phyloP scores from a whole-genome alignment of 1,140 invertebrate genomes.

The Epicauta chinensis region DNA sequence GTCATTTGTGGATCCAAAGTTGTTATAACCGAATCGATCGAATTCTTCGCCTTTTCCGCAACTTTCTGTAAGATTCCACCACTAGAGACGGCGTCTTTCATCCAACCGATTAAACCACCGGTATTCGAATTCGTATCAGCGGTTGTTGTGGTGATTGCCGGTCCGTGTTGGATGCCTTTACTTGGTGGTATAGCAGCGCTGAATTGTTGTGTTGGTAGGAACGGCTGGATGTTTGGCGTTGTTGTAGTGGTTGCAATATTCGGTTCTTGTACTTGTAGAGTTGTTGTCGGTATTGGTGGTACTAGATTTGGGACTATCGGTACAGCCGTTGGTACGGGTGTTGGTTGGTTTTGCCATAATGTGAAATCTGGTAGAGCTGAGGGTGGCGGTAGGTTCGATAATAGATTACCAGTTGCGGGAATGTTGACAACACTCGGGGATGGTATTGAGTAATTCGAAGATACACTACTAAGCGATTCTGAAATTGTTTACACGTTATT shows the following conservation, averaged over 20 bases:
- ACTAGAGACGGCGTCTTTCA: slow-evolving; percentile 50
- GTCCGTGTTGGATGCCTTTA: slow-evolving; percentile 47
- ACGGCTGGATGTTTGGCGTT: not conserved
- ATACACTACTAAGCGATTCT: slow-evolving; percentile 33
- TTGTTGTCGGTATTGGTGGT: not conserved
- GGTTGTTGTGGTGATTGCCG: slow-evolving; percentile 41
- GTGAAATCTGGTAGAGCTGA: slow-evolving; percentile 51
- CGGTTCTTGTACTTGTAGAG: not conserved
- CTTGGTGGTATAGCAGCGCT: slow-evolving; percentile 53
- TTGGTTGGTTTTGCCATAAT: slow-evolving; percentile 26
- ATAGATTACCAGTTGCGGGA: slow-evolving; percentile 43
- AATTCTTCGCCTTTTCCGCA: slow-evolving; percentile 75
- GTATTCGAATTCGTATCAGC: slow-evolving; percentile 40
- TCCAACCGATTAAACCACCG: slow-evolving; percentile 50
- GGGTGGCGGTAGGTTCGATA: slow-evolving; percentile 53
- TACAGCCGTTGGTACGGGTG: slow-evolving; percentile 23
- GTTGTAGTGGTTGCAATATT: not conserved
- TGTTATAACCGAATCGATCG: slow-evolving; percentile 80
- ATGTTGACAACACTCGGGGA: slow-evolving; percentile 29
- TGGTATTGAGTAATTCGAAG: slow-evolving; percentile 35
- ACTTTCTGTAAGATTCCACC: slow-evolving; percentile 50
- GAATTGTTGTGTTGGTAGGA: not conserved
- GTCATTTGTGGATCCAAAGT: slow-evolving; percentile 88
- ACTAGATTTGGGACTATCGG: slow-evolving; percentile 2
- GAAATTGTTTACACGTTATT: slow-evolving; percentile 9